Base-by-base conservation (phyloP, 2,113 vertebrate genomes). In the Psittacula cyanocephala region DNA sequence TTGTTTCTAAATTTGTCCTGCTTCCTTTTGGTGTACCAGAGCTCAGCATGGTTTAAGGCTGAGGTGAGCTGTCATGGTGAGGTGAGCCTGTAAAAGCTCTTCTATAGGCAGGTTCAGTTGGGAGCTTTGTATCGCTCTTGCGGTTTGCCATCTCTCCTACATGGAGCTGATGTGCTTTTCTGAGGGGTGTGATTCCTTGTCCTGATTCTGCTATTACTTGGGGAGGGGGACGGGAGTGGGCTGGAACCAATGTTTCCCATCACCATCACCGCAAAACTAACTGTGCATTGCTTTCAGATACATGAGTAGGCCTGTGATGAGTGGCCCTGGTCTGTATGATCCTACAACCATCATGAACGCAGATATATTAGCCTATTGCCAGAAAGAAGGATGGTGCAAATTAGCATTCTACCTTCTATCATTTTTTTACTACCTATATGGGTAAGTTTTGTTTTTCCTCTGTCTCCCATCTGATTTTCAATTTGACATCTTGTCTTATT, bases 301-400 rank as follows among this genome's bases (percentile, higher is more conserved):
- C 93, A 99, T 98, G 98, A 99, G 99, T 91, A 97, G 99, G 94
- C 99, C 99, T 8, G 98, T 99, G 96, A 99, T 99, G 99, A 99
- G 99, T 33, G 98, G 98, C 80, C 99, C 99, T 6, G 99, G 99
- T 69, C 99, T 99, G 44, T 99, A 99, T 50, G 99, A 99, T 89
- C 99, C 99, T 2, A 99, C 99, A 9, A 99, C 99, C 95, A 99
- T 99, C 98, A 99, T 99, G 99, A 99, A 99, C 23, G 99, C 99
- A 78, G 99, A 99, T 96, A 99, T 99, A 96, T 97, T 99, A 98
- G 99, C 99, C 14, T 99, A 99, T 97, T 99, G 99, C 98, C 99
- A 99, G 98, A 99, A 99, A 96, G 99, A 99, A 97, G 99, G 99
- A 97, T 99, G 99, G 99, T 99, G 99, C 98, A 99, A 99, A 97